phyloP scores from a whole-genome alignment of 2,113 vertebrate genomes.

The Hippocampus barbouri region DNA sequence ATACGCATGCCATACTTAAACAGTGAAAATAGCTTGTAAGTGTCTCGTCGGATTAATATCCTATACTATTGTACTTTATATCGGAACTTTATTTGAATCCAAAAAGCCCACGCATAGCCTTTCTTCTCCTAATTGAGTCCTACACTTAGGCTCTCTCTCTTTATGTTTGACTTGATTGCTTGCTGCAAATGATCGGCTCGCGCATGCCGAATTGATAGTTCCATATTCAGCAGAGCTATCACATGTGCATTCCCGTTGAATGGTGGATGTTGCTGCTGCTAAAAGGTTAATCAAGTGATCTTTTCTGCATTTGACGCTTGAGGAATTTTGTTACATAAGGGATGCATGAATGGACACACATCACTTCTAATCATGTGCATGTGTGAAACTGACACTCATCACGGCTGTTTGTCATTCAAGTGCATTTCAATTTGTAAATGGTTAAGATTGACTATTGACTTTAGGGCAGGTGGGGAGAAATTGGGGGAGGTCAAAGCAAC shows the following conservation, averaged over 20 bases:
- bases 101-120: neutral
- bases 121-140: neutral
- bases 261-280: neutral
- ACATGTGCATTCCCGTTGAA: neutral
- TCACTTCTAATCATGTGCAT: conserved; percentile 3
- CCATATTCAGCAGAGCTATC: neutral
- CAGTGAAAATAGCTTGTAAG: no score
- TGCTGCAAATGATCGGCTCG: neutral
- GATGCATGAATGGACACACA: neutral
- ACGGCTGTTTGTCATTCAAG: neutral
- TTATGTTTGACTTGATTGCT: neutral
- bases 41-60: no score
- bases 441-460: neutral
- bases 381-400: neutral
- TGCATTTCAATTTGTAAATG: neutral
- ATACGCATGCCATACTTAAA: no score
- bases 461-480: neutral
- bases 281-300: conserved; percentile 7
- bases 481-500: neutral
- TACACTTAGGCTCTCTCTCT: neutral
- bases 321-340: neutral
- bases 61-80: no score
- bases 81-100: neutral
- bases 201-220: neutral
- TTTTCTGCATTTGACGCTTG: conserved; percentile 1